These are phyloP conservation scores for Jacana jacana DNA, from an alignment of 2,113 vertebrate species.

Conservation along the genomic window DNA sequence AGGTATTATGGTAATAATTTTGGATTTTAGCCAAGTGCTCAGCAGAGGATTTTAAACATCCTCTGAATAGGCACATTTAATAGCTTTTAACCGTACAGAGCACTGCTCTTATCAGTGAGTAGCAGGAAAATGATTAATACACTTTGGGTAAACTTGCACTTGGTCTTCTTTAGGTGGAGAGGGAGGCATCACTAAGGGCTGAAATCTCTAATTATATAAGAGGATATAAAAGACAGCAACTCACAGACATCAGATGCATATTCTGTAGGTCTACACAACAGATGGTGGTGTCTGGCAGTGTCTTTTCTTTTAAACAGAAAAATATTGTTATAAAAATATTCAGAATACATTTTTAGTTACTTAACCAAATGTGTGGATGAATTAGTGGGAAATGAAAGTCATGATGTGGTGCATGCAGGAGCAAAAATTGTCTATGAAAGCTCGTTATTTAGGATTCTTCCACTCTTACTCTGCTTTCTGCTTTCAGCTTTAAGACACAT, in stretches of 20 bases:
- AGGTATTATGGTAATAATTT: constrained; percentile 79
- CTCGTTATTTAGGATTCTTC: constrained; percentile 45
- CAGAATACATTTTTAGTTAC: constrained; percentile 78
- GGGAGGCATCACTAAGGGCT: constrained; percentile 55
- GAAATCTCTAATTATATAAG: constrained; percentile 79
- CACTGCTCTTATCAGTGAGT: constrained; percentile 70
- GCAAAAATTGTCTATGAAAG: constrained; percentile 55
- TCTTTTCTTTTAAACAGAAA: constrained; percentile 77
- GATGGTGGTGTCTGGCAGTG: constrained; percentile 81
- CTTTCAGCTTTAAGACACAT: neutral
- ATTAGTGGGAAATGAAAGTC: constrained; percentile 66
- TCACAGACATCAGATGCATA: constrained; percentile 76
- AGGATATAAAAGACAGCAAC: constrained; percentile 72
- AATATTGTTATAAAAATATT: constrained; percentile 84
- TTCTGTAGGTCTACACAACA: constrained; percentile 79
- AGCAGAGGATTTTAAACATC: constrained; percentile 70
- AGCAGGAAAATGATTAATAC: constrained; percentile 77
- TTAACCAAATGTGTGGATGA: constrained; percentile 75
- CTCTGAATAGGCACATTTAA: constrained; percentile 70
- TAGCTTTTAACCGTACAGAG: constrained; percentile 70
- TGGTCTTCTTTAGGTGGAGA: constrained; percentile 69
- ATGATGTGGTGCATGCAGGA: constrained; percentile 23
- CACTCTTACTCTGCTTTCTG: neutral
- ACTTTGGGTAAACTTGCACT: constrained; percentile 70
- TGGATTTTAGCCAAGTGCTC: constrained; percentile 74